Conservation (phyloP, 2,797 vertebrate species). For the Hephaestus fuliginosus region DNA sequence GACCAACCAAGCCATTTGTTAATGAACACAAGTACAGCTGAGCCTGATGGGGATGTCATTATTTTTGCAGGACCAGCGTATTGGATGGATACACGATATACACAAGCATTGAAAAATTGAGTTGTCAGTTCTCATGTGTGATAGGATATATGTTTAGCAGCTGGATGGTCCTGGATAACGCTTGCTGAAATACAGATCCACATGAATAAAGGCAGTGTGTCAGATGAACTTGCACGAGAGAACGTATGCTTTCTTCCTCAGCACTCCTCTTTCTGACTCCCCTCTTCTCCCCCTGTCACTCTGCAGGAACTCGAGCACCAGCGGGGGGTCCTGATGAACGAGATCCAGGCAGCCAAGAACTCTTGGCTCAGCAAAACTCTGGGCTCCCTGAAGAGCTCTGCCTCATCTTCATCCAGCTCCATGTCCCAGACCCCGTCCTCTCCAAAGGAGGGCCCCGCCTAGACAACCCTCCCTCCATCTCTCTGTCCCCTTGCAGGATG, state of each 20-base stretch:
- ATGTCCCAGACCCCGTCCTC: slow-evolving; percentile 83
- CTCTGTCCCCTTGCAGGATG: slow-evolving; percentile 33
- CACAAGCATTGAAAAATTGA: no score
- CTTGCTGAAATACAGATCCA: not conserved
- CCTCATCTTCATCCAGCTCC: slow-evolving; percentile 81
- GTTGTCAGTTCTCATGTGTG: not conserved
- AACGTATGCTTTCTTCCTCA: not conserved
- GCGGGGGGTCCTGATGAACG: slow-evolving; percentile 96
- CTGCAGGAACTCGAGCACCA: slow-evolving; percentile 97
- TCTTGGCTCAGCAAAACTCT: slow-evolving; percentile 99
- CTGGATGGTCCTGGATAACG: not conserved
- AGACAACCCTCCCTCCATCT: slow-evolving; percentile 57
- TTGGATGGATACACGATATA: no score
- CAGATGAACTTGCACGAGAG: not conserved
- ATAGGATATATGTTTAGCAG: not conserved
- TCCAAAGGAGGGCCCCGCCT: slow-evolving; percentile 92
- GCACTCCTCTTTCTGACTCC: not conserved
- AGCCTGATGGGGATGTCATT: no score
- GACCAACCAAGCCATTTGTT: no score
- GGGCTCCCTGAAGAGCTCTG: slow-evolving; percentile 96
- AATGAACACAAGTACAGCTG: no score
- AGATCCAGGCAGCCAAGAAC: slow-evolving; percentile 99
- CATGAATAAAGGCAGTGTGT: not conserved
- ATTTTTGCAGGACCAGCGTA: no score
- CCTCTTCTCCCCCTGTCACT: not conserved